A percentile compares a stretch with the other conserved stretches of the same genome.
Evolutionary conservation across 2,797 vertebrate genomes (phyloP).

Genomic region (Hippopotamyrus pictus): DNA sequence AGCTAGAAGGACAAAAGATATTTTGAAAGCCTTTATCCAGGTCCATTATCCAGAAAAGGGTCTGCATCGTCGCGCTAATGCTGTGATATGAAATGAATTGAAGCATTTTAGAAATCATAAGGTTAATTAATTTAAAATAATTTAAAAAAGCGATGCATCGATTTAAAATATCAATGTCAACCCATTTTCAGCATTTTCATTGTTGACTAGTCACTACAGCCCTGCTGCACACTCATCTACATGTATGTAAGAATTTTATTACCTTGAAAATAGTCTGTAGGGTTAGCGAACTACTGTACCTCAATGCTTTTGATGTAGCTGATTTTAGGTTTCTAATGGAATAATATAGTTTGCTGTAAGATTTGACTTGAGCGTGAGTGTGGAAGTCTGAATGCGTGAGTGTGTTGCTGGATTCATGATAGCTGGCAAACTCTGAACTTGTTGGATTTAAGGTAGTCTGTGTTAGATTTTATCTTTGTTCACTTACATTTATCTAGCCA

Average conservation of each 20-base stretch:
- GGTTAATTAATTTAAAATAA: background rate
- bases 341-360: background rate
- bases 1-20: background rate
- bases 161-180: too few species aligned
- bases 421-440: background rate
- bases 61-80: background rate
- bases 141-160: background rate
- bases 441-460: background rate
- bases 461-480: too few species aligned
- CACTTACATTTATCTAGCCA: too few species aligned
- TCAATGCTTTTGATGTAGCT: background rate
- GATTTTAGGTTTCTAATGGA: background rate
- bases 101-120: background rate
- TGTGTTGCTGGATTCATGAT: background rate
- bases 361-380: background rate
- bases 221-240: too few species aligned
- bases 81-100: background rate
- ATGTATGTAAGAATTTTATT: too few species aligned
- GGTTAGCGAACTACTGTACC: background rate
- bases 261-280: too few species aligned
- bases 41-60: background rate
- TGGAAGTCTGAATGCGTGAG: background rate
- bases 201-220: too few species aligned
- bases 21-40: background rate
- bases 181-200: too few species aligned